Percentiles rank a stretch among this genome's conserved stretches.
These are phyloP conservation scores for Miniopterus natalensis DNA, from an alignment of 2,113 vertebrate genomes.

Conservation along the genomic window DNA sequence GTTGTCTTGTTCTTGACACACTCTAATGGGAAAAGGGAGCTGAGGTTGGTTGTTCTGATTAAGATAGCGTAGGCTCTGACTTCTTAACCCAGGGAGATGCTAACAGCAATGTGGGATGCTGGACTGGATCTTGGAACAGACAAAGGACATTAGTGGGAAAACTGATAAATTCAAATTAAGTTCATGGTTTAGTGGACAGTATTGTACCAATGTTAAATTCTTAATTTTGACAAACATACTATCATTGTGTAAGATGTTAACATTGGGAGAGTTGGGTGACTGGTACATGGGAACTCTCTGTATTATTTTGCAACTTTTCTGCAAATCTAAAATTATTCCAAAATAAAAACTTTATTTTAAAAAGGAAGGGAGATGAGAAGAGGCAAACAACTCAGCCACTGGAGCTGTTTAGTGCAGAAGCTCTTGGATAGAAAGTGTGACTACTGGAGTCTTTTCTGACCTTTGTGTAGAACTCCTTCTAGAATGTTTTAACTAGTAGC, in stretches of 20 bases:
- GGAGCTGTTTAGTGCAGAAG: neutral
- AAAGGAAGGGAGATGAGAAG: neutral
- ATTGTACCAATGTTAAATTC: neutral
- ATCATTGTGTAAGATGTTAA: neutral
- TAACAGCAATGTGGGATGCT: neutral
- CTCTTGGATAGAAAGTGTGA: neutral
- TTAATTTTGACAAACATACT: neutral
- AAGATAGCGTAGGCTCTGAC: neutral
- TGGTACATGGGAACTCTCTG: neutral
- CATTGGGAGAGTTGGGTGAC: neutral
- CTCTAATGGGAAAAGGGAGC: neutral
- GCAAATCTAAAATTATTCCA: neutral
- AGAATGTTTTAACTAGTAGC: neutral
- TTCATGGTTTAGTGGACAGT: neutral
- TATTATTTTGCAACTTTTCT: neutral
- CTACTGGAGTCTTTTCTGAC: neutral
- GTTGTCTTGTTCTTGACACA: neutral
- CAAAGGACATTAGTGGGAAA: neutral
- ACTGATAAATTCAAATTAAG: neutral
- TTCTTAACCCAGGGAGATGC: neutral
- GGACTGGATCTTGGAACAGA: neutral
- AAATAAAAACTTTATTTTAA: neutral
- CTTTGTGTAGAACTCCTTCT: neutral
- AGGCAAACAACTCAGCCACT: neutral
- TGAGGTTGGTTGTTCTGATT: neutral